Base-by-base conservation (phyloP, 1,140 invertebrate genomes). In the Platorchestia sp. region DNA sequence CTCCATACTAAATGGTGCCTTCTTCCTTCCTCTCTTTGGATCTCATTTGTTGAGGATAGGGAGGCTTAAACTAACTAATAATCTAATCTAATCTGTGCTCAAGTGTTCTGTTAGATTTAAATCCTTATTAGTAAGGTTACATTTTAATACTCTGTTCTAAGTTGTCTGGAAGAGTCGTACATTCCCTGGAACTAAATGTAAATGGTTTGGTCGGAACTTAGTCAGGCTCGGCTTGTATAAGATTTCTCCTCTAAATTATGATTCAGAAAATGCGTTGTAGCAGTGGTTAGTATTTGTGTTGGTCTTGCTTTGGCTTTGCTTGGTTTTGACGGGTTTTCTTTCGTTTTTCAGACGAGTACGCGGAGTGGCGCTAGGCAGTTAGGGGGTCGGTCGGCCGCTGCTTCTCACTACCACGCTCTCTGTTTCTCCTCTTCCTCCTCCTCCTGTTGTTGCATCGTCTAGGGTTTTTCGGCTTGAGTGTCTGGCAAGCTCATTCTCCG, bases 301-400 rank as follows among this genome's bases (percentile, higher is more conserved):
- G 45, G 41, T 93, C 40, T 93, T 93, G 44, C 40, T 44, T 45
- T 93, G 91, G 91, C 45, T 93, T 40, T 91, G 22, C 10, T 44
- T 47, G 91, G 43, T 45, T 41, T 45, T 93, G 91, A 93, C 45
- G 91, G 91, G 91, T 93, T 90, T 93, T 93, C 91, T 93, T 93
- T 93, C 91, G 91, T 93, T 93, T 93, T 93, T 93, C 91, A 93
- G 91, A 93, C 91, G 91, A 93, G 91, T 93, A 93, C 45, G 91
- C 91, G 43, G 91, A 93, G 91, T 93, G 91, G 91, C 91, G 91
- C 43, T 93, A 93, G 91, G 91, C 36, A 44, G 91, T 93, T 93
- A 93, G 91, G 91, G 91, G 91, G 43, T 93, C 91, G 91, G 43
- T 93, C 43, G 91, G 40, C 91, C 45, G 91, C 91, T 44, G 41